Evolutionary conservation across 2,888 invertebrate species (phyloP).

Genomic region (Parnassius glacialis): DNA sequence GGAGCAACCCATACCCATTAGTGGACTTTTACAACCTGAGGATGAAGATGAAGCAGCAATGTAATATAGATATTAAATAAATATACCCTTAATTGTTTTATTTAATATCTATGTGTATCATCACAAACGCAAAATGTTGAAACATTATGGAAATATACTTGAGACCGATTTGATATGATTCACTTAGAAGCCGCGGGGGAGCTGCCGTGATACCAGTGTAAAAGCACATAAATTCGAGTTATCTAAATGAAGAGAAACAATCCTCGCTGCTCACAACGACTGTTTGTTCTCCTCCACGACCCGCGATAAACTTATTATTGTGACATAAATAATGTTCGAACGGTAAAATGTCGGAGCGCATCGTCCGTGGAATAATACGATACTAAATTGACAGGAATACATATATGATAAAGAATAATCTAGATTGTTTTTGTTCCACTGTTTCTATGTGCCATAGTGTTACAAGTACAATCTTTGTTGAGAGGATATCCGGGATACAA

Average conservation of each 20-base stretch:
- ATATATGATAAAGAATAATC: too few relatives aligned
- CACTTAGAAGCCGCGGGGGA: constrained; percentile 47
- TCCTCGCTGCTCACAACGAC: constrained; percentile 42
- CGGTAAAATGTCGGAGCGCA: constrained; percentile 31
- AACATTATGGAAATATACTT: constrained; percentile 23
- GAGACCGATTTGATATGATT: constrained; percentile 30
- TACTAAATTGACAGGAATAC: constrained; percentile 33
- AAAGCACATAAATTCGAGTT: constrained; percentile 53
- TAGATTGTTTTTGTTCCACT: too few relatives aligned
- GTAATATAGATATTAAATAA: too few relatives aligned
- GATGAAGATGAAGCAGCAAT: too few relatives aligned
- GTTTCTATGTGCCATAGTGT: too few relatives aligned
- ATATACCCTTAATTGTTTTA: too few relatives aligned
- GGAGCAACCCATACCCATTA: too few relatives aligned
- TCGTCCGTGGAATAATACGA: constrained; percentile 67
- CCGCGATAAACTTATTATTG: constrained; percentile 74
- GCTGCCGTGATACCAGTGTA: constrained; percentile 40
- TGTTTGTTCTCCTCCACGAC: constrained; percentile 65
- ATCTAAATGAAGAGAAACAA: constrained; percentile 50
- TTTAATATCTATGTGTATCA: neutral
- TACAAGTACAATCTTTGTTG: too few relatives aligned
- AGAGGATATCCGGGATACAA: too few relatives aligned
- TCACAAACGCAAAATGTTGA: constrained; percentile 16
- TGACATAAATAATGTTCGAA: constrained; percentile 65
- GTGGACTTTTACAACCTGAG: too few relatives aligned